Base-by-base conservation (phyloP, 1,140 invertebrate genomes). In the Oncopodura yosiiana region DNA sequence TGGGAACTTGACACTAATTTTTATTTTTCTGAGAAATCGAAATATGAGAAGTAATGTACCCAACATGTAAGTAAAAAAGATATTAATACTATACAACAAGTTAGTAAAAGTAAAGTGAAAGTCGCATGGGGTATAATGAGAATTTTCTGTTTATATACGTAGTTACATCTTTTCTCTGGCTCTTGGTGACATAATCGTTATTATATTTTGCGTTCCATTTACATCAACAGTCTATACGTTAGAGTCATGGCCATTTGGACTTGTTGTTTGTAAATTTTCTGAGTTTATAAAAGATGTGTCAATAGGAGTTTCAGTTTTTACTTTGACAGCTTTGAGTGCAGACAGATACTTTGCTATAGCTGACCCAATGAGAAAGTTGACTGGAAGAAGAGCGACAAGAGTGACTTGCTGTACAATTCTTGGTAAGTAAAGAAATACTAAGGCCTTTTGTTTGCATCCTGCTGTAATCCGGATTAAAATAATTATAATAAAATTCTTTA, bases 241-340 rank as follows among this genome's bases (percentile, higher is more conserved):
- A 53, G 83, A 86, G 45, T 84, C 81, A 3, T 94, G 89, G 87
- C 87, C 86, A 0, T 90, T 81, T 69, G 86, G 86, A 6, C 70
- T 77, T 24, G 57, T 78, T 4, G 71, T 87, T 1, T 92, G 87
- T 68, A 86, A 83, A 63, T 70, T 86, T 2, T 86, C 82, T 2
- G 88, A 93, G 70, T 88, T 81, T 53, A 79, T 85, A 14, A 90
- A 91, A 68, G 88, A 93, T 66, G 77, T 94, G 53, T 92, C 87
- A n/a, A 84, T 94, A 39, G 90, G 89, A 0, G 89, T 95, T 0
- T 93, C 90, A 0, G 87, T 94, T 3, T 94, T 94, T 68, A 94
- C 90, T 0, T 71, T 95, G 39, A 92, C 87, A 0, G 89, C 88
- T 0, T 73, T 95, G 0, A 90, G 88, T 30, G 86, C 82, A 4